Base-by-base conservation (phyloP, 2,113 vertebrate species). In the Dipodomys merriami region DNA sequence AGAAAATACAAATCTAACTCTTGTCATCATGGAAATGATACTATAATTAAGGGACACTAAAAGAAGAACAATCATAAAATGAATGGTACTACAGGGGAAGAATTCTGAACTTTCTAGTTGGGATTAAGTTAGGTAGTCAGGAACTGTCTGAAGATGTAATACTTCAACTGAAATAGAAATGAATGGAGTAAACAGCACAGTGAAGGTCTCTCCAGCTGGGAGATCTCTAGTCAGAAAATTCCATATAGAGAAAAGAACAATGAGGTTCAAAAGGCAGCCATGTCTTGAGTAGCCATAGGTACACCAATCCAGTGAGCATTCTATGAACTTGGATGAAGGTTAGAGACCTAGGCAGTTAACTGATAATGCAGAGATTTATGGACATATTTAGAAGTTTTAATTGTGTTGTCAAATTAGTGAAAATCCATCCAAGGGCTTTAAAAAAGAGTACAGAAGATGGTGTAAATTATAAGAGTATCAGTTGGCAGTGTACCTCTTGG, bases 1-100 rank as follows among this genome's bases (percentile, higher is more conserved):
- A 81, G 62, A 15, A 83, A 89, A n/a, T 86, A 57, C 80, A 76
- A 5, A 67, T 82, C n/a, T 73, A 44, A 49, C 72, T 94, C 20
- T 92, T 69, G 0, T 16, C 10, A 64, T 64, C 30, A 25, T 62
- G 18, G 20, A 77, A 7, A 79, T 74, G 78, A 29, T 35, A 60
- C 6, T 76, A 93, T 74, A 96, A 9, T 29, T 74, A 35, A 62
- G 4, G 68, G 39, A 79, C n/a, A 69, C 11, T 46, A 27, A 33
- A 53, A 71, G 11, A 77, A 1, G 53, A 90, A 72, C 20, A 57
- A 78, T 33, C 6, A 81, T 71, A 82, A 39, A 84, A 25, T 62
- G 35, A 29, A 29, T 39, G 6, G 53, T 44, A 27, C 7, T 91
- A 0, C 12, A 49, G 12, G n/a, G 29, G 67, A 7, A 74, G 22